Evolutionary conservation across 2,888 invertebrate genomes (phyloP).

Genomic region (Caenorhabditis doughertyi): DNA sequence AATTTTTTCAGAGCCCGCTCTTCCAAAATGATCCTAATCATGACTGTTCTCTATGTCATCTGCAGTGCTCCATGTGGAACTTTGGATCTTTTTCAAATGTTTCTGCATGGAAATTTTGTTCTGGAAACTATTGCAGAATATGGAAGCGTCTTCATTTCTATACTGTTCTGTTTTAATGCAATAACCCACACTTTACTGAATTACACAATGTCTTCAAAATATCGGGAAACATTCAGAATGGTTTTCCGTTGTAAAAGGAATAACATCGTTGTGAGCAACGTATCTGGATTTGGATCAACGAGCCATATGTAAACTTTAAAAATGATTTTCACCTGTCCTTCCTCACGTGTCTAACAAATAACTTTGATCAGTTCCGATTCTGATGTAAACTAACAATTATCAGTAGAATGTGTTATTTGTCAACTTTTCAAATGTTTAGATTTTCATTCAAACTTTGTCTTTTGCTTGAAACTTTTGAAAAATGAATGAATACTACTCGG

Average conservation of each 20-base stretch:
- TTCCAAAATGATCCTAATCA: not conserved
- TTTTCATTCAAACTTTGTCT: not conserved
- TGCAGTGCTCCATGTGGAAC: not conserved
- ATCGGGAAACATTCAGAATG: not conserved
- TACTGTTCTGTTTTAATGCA: not conserved
- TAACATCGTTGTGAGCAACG: too few relatives aligned
- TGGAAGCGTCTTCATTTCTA: conserved; percentile 3
- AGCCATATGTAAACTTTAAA: too few relatives aligned
- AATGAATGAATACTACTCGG: not conserved
- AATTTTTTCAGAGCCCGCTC: not conserved
- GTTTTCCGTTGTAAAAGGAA: too few relatives aligned
- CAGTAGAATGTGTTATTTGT: too few relatives aligned
- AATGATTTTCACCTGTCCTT: too few relatives aligned
- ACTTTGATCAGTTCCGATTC: too few relatives aligned
- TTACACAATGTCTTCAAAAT: not conserved
- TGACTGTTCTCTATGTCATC: not conserved
- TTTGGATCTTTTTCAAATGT: not conserved
- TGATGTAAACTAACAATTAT: too few relatives aligned
- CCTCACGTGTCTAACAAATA: too few relatives aligned
- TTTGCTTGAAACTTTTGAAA: too few relatives aligned
- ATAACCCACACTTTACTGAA: not conserved
- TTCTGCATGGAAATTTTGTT: not conserved
- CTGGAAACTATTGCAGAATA: not conserved
- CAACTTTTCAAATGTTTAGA: too few relatives aligned
- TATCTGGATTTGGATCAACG: too few relatives aligned